Conservation (phyloP, 2,888 invertebrate genomes). For the Xylocampa areola region DNA sequence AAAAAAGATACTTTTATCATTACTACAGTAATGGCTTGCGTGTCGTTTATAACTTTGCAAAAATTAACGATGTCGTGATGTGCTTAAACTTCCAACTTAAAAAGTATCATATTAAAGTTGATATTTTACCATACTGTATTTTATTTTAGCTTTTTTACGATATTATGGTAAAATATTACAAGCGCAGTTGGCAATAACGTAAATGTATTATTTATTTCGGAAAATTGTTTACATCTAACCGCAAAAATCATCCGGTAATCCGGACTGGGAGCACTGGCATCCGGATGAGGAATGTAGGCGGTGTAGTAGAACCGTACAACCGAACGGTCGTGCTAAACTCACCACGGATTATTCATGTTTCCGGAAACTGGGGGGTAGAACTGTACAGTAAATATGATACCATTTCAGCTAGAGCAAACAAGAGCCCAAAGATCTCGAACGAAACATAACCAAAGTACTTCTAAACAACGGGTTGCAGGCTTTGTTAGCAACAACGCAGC, state of each 20-base stretch:
- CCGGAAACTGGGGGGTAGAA: neutral
- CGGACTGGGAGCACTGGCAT: constrained; percentile 14
- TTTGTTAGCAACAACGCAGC: constrained; percentile 8
- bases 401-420: constrained; percentile 2
- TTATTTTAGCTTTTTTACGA: constrained; percentile 21
- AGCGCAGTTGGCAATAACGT: constrained; percentile 11
- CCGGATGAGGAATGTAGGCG: constrained; percentile 9
- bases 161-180: constrained; percentile 9
- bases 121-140: constrained; percentile 21
- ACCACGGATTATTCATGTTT: neutral
- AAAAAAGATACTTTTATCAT: constrained; percentile 1
- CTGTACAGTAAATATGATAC: neutral
- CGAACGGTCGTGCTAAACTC: constrained; percentile 4
- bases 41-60: constrained; percentile 18
- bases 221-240: constrained; percentile 14
- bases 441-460: neutral
- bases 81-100: constrained; percentile 15
- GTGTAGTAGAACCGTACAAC: constrained; percentile 27
- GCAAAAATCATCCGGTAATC: constrained; percentile 6
- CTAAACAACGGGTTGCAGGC: neutral
- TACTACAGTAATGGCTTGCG: constrained; percentile 10
- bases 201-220: constrained; percentile 4
- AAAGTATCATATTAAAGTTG: constrained; percentile 20
- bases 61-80: constrained; percentile 22
- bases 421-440: constrained; percentile 3